These are phyloP conservation scores for Isotomurus palustris DNA, from an alignment of 2,888 invertebrate genomes.

Conservation along the genomic window DNA sequence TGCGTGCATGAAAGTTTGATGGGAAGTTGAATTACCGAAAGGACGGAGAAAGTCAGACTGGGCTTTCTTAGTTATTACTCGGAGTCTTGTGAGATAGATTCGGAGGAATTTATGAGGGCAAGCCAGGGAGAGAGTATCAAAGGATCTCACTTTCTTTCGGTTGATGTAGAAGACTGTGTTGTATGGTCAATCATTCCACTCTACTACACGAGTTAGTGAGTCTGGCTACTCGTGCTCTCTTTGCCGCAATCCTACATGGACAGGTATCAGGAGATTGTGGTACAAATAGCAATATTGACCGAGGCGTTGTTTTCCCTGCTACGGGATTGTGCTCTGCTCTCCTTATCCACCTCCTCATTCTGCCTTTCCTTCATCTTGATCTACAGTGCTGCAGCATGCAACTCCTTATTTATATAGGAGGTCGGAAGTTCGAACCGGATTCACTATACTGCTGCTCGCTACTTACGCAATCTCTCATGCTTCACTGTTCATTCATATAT, in stretches of 20 bases:
- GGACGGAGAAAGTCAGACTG: constrained; percentile 6
- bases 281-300: constrained; percentile 34
- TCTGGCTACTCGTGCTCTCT: no score
- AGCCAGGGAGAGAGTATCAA: no score
- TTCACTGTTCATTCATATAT: neutral
- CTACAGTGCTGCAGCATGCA: neutral
- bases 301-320: constrained; percentile 31
- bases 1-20: constrained; percentile 23
- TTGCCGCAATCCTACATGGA: no score
- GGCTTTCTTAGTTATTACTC: neutral
- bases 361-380: neutral
- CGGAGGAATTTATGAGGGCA: neutral
- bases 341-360: constrained; percentile 6
- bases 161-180: no score
- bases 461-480: neutral
- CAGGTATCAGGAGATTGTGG: constrained; percentile 29
- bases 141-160: no score
- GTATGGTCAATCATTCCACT: no score
- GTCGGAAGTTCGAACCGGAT: no score
- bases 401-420: no score
- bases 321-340: constrained; percentile 13
- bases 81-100: neutral
- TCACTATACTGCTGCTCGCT: neutral
- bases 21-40: constrained; percentile 14
- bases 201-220: no score